Conservation (phyloP, 2,113 vertebrate species). For the Thomomys bottae region DNA sequence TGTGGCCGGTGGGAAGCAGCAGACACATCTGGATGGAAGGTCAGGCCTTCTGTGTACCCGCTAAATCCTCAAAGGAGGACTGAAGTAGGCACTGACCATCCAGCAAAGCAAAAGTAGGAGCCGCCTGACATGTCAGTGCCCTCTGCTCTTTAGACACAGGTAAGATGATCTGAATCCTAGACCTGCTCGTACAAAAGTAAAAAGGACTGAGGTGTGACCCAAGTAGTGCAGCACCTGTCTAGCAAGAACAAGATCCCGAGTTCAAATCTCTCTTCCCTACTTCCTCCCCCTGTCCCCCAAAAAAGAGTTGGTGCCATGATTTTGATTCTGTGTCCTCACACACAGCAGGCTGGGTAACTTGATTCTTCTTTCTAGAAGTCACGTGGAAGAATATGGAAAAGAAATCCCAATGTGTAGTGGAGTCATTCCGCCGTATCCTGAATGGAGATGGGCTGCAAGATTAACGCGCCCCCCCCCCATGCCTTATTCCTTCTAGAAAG, state of each 20-base stretch:
- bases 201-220: too few species aligned
- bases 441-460: not conserved
- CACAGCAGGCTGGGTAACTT: rapidly evolving
- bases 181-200: too few species aligned
- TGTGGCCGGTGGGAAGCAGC: not conserved
- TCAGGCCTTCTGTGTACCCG: too few species aligned
- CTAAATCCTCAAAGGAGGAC: too few species aligned
- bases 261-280: too few species aligned
- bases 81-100: rapidly evolving
- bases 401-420: not conserved
- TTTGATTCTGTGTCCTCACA: not conserved
- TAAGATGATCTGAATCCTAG: too few species aligned
- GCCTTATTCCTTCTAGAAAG: not conserved
- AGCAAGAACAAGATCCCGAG: too few species aligned
- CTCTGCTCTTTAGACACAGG: too few species aligned
- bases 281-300: too few species aligned
- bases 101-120: rapidly evolving
- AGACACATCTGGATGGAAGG: not conserved
- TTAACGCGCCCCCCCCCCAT: not conserved
- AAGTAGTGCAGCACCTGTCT: too few species aligned
- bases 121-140: too few species aligned
- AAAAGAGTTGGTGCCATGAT: too few species aligned
- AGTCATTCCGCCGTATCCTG: not conserved
- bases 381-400: not conserved
- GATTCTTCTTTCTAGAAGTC: not conserved